Evolutionary conservation across 2,888 invertebrate species (phyloP).

Genomic region (Limnephilus rhombicus): DNA sequence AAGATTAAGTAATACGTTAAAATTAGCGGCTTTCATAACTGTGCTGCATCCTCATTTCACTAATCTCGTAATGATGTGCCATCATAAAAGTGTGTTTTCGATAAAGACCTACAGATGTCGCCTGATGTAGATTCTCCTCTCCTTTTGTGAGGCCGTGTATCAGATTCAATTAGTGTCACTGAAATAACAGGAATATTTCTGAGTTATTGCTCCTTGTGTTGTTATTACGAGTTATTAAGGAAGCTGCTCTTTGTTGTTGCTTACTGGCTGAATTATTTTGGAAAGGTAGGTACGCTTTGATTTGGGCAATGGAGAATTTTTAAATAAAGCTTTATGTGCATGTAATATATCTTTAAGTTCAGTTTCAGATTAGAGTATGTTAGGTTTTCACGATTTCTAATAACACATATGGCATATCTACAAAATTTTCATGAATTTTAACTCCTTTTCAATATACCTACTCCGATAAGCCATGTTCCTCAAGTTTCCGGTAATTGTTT

Average conservation of each 20-base stretch:
- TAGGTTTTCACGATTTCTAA: not conserved
- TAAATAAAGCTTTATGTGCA: not conserved
- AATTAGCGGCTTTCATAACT: not conserved
- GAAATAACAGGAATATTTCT: constrained; percentile 4
- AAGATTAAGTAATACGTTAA: too few relatives aligned
- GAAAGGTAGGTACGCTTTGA: not conserved
- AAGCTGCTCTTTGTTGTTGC: not conserved
- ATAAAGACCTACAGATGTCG: constrained; percentile 48
- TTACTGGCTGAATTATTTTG: not conserved
- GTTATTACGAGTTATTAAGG: not conserved
- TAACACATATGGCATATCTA: too few relatives aligned
- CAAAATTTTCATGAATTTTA: too few relatives aligned
- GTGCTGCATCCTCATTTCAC: not conserved
- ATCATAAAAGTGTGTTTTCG: not conserved
- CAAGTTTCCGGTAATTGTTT: too few relatives aligned
- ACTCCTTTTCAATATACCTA: too few relatives aligned
- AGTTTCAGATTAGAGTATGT: not conserved
- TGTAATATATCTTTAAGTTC: not conserved
- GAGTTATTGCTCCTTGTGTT: constrained; percentile 38
- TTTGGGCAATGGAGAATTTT: not conserved
- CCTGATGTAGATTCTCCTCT: not conserved
- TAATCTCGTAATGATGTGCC: not conserved
- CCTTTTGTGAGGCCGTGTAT: constrained; percentile 22
- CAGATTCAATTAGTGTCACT: constrained; percentile 37
- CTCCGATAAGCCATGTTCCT: too few relatives aligned